These are phyloP conservation scores for Eilema caniola DNA, from an alignment of 2,888 invertebrate genomes.

Conservation along the genomic window DNA sequence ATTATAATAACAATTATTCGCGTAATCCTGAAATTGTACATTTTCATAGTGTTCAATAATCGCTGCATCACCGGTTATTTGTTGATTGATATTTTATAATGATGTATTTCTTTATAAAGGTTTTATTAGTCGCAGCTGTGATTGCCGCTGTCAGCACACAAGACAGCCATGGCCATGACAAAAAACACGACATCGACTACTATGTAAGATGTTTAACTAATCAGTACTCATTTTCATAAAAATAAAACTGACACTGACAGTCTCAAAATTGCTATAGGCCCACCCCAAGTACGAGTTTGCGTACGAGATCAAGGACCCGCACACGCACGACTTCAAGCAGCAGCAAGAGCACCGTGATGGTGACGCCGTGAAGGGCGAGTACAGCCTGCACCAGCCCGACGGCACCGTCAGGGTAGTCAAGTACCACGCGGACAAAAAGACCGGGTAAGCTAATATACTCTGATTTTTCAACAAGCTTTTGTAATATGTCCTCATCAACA, in stretches of 20 bases:
- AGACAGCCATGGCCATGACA: slow-evolving; percentile 33
- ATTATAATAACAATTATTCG: background rate
- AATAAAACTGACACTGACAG: background rate
- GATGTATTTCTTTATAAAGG: slow-evolving; percentile 28
- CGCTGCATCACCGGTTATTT: background rate
- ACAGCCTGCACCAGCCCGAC: slow-evolving; percentile 45
- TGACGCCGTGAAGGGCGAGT: slow-evolving; percentile 48
- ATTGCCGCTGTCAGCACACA: slow-evolving; percentile 49
- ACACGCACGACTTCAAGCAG: slow-evolving; percentile 80
- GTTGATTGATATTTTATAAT: background rate
- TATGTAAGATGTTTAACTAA: slow-evolving; percentile 24
- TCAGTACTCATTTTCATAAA: background rate
- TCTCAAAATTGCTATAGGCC: slow-evolving; percentile 42
- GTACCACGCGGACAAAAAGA: slow-evolving; percentile 44
- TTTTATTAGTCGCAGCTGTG: slow-evolving; percentile 43
- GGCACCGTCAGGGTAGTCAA: slow-evolving; percentile 46
- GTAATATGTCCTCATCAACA: background rate
- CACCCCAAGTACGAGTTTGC: slow-evolving; percentile 69
- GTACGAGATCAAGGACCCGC: slow-evolving; percentile 79
- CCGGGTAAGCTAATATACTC: slow-evolving; percentile 15
- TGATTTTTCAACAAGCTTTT: background rate
- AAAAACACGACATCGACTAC: slow-evolving; percentile 47
- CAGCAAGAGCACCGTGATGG: slow-evolving; percentile 73
- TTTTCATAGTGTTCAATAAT: background rate
- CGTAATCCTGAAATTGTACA: background rate